Conservation (phyloP, 1,140 invertebrate species). For the Thalassaphorura encarpata region DNA sequence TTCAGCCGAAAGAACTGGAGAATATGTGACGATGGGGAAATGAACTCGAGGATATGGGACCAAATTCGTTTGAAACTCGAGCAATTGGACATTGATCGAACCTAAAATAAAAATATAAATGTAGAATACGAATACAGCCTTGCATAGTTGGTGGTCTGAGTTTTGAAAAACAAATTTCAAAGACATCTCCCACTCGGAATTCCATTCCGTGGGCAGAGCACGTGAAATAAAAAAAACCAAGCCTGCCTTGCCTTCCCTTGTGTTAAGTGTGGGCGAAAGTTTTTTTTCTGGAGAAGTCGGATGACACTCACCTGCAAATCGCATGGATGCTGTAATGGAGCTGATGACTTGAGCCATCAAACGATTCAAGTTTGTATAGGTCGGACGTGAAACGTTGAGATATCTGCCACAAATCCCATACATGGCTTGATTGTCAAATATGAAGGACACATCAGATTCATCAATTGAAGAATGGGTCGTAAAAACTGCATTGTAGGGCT, state of each 20-base stretch:
- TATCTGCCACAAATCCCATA: conserved; percentile 36
- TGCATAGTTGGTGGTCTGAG: too few relatives aligned
- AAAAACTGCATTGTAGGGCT: conserved; percentile 42
- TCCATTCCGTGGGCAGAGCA: too few relatives aligned
- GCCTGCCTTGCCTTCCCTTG: too few relatives aligned
- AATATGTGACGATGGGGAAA: conserved; percentile 29
- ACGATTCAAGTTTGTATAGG: conserved; percentile 26
- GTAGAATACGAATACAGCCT: too few relatives aligned
- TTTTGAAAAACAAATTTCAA: too few relatives aligned
- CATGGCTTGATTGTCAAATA: conserved; percentile 38
- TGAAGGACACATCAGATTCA: conserved; percentile 40
- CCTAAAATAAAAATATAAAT: conserved; percentile 10
- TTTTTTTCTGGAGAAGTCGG: neutral
- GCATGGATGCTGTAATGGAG: conserved; percentile 31
- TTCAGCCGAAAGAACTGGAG: conserved; percentile 20
- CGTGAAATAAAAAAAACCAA: too few relatives aligned
- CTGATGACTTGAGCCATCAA: conserved; percentile 24
- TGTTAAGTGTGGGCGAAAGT: too few relatives aligned
- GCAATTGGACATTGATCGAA: conserved; percentile 35
- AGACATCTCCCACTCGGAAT: too few relatives aligned
- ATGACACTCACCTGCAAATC: conserved; percentile 24
- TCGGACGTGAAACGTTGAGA: conserved; percentile 14
- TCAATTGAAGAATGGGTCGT: conserved; percentile 40
- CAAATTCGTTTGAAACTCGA: conserved; percentile 31
- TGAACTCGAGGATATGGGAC: conserved; percentile 33